phyloP scores from a whole-genome alignment of 2,113 vertebrate genomes.

The Dromaius novaehollandiae region DNA sequence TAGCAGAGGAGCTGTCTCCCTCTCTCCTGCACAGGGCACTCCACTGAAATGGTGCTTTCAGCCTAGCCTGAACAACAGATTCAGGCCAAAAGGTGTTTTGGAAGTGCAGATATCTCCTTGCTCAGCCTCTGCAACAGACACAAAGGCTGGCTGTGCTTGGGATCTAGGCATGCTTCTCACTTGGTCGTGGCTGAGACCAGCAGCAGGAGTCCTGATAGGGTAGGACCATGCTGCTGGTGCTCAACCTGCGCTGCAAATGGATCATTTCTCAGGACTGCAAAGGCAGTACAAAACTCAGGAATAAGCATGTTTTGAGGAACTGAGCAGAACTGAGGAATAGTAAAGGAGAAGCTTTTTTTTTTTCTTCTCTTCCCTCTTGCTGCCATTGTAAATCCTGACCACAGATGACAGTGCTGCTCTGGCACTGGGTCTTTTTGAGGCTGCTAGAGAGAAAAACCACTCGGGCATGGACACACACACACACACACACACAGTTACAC shows the following conservation, averaged over 20 bases:
- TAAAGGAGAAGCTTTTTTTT: neutral
- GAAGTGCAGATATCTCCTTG: neutral
- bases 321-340: accelerated
- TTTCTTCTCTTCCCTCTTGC: neutral
- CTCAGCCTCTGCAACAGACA: neutral
- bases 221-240: too few relatives aligned
- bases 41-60: neutral
- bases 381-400: neutral
- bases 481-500: neutral
- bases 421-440: neutral
- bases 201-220: neutral
- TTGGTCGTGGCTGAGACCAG: neutral
- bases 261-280: neutral
- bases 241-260: neutral
- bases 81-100: neutral
- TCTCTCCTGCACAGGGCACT: neutral
- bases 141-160: neutral
- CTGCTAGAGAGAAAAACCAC: accelerated
- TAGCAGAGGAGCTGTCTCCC: neutral
- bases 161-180: neutral
- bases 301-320: neutral
- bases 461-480: neutral
- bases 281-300: neutral
- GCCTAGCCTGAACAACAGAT: neutral
- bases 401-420: neutral